Evolutionary conservation across 2,888 invertebrate species (phyloP).

Genomic region (Desoria tigrina): DNA sequence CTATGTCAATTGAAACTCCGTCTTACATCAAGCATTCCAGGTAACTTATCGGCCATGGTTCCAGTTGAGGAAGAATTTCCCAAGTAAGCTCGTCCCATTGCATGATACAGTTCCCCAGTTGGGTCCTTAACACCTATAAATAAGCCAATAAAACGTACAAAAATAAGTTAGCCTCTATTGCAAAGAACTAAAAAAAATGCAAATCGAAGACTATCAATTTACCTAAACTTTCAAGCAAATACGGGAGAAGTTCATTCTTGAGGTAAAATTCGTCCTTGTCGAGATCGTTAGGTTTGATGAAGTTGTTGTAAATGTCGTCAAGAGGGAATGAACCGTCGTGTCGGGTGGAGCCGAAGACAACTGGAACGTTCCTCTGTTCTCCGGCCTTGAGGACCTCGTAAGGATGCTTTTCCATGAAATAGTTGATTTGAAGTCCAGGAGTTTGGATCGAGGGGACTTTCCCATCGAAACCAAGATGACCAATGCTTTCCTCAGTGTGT

Average conservation of each 20-base stretch:
- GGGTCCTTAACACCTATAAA: slow-evolving; percentile 31
- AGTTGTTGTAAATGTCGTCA: slow-evolving; percentile 26
- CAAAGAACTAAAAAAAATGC: neutral
- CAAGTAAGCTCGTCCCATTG: slow-evolving; percentile 36
- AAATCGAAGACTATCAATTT: slow-evolving; percentile 4
- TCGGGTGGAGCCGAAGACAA: neutral
- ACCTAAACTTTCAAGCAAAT: slow-evolving; percentile 30
- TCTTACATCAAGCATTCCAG: slow-evolving; percentile 45
- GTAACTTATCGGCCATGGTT: slow-evolving; percentile 37
- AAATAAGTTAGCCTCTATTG: neutral
- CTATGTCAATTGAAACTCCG: too few species aligned
- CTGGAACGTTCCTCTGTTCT: slow-evolving; percentile 21
- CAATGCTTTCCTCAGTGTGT: slow-evolving; percentile 4
- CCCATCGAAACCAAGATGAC: slow-evolving; percentile 2
- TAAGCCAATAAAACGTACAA: neutral
- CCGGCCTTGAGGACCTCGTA: slow-evolving; percentile 13
- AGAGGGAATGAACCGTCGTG: slow-evolving; percentile 23
- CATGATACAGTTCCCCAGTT: slow-evolving; percentile 38
- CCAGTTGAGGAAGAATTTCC: slow-evolving; percentile 32
- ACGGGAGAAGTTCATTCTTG: slow-evolving; percentile 34
- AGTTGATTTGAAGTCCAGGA: slow-evolving; percentile 11
- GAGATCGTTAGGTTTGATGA: slow-evolving; percentile 22
- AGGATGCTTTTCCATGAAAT: slow-evolving; percentile 18
- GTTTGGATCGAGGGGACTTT: slow-evolving; percentile 20
- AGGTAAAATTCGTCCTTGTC: slow-evolving; percentile 25